Conservation (phyloP, 2,888 invertebrate species). For the Hyalella azteca region DNA sequence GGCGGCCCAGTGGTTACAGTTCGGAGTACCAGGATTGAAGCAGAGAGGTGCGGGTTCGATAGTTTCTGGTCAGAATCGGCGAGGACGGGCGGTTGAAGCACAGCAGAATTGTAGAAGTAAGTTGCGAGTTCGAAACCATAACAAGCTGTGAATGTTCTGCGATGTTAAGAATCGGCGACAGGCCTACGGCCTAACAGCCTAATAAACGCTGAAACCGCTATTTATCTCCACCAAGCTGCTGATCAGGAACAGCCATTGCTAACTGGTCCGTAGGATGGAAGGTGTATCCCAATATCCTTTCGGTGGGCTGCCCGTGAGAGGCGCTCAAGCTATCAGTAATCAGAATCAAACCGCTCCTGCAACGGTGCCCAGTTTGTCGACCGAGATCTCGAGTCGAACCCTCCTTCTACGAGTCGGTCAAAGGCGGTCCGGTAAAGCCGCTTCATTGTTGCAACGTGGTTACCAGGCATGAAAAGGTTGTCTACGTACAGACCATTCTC, state of each 20-base stretch:
- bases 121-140: too few species aligned
- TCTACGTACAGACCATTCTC: not conserved
- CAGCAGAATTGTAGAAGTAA: too few species aligned
- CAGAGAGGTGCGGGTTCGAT: too few species aligned
- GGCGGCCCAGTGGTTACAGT: too few species aligned
- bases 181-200: too few species aligned
- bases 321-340: not conserved
- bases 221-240: not conserved
- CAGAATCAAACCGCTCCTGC: not conserved
- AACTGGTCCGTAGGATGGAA: not conserved
- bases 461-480: not conserved
- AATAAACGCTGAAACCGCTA: not conserved
- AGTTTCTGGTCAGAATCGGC: too few species aligned
- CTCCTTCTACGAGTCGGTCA: not conserved
- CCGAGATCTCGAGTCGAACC: not conserved
- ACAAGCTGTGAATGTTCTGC: too few species aligned
- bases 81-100: too few species aligned
- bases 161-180: too few species aligned
- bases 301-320: not conserved
- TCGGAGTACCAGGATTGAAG: too few species aligned
- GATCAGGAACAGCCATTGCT: not conserved
- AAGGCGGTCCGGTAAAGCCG: not conserved
- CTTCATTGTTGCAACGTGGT: not conserved
- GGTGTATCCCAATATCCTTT: not conserved
- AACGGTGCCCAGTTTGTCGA: not conserved